These are phyloP conservation scores for Troglohyphantes excavatus DNA, from an alignment of 2,888 invertebrate species.

Conservation along the genomic window DNA sequence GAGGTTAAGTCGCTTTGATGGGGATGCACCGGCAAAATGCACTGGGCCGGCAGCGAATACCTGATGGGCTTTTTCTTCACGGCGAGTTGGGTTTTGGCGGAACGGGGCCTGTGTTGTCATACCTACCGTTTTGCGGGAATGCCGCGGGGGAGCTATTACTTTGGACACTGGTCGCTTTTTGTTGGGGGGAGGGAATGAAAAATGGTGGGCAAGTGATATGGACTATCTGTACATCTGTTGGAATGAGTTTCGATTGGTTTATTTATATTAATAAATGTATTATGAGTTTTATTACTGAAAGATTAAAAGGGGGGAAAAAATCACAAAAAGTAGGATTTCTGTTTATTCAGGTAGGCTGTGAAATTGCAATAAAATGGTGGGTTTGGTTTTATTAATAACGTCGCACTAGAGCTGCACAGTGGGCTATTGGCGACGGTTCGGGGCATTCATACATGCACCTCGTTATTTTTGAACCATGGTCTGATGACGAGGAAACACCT, in stretches of 20 bases:
- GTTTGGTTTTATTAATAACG: too few relatives aligned
- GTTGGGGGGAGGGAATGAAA: not conserved
- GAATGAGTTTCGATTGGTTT: not conserved
- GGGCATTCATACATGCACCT: too few relatives aligned
- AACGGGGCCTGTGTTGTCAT: constrained; percentile 64
- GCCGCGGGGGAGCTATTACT: constrained; percentile 57
- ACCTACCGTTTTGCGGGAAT: constrained; percentile 28
- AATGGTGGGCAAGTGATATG: constrained; percentile 3
- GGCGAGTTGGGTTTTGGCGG: constrained; percentile 60
- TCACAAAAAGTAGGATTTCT: too few relatives aligned
- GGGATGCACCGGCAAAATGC: not conserved
- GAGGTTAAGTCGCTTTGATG: constrained; percentile 5
- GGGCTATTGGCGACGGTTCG: too few relatives aligned
- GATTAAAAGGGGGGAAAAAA: too few relatives aligned
- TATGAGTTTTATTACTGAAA: too few relatives aligned
- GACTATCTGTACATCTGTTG: constrained; percentile 25
- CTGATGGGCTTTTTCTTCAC: constrained; percentile 37
- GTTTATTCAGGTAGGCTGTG: too few relatives aligned
- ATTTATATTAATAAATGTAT: too few relatives aligned
- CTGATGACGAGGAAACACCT: too few relatives aligned
- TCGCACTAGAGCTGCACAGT: too few relatives aligned
- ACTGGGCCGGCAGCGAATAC: not conserved
- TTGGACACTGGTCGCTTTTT: constrained; percentile 18
- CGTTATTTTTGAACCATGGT: too few relatives aligned
- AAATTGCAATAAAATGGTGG: too few relatives aligned